A percentile compares a stretch with the other conserved stretches of the same genome.
These are phyloP conservation scores for Habrosyne pyritoides DNA, from an alignment of 2,888 invertebrate species.

Conservation along the genomic window DNA sequence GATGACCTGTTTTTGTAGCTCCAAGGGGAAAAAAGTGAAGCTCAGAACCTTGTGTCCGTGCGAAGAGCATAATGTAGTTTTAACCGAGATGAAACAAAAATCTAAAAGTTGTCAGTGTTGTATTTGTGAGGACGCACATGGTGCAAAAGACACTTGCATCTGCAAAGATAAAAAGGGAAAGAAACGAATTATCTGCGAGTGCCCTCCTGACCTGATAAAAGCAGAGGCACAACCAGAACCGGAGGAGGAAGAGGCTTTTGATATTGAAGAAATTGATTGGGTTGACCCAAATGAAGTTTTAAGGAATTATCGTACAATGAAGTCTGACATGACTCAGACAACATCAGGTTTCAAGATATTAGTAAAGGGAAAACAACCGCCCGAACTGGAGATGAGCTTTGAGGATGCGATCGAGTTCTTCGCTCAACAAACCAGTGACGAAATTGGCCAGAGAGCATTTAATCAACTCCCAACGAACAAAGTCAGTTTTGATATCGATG, in stretches of 20 bases:
- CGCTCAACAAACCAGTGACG: constrained; percentile 26
- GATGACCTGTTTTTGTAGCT: constrained; percentile 16
- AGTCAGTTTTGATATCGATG: not conserved
- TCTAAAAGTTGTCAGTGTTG: constrained; percentile 19
- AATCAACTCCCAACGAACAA: too few relatives aligned
- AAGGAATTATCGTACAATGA: constrained; percentile 26
- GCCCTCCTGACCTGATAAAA: constrained; percentile 31
- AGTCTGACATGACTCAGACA: constrained; percentile 50
- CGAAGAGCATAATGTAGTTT: constrained; percentile 6
- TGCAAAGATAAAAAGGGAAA: constrained; percentile 26
- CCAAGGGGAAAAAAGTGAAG: constrained; percentile 18
- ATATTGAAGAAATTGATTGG: constrained; percentile 17
- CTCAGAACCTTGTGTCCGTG: constrained; percentile 16
- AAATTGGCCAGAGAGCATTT: not conserved
- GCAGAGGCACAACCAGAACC: constrained; percentile 12
- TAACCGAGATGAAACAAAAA: not conserved
- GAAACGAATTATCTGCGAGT: constrained; percentile 32
- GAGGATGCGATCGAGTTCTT: constrained; percentile 47
- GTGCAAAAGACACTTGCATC: constrained; percentile 12
- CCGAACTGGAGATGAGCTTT: constrained; percentile 41
- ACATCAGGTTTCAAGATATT: constrained; percentile 54
- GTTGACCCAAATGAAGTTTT: constrained; percentile 28
- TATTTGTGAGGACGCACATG: constrained; percentile 16
- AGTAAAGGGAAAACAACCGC: constrained; percentile 24
- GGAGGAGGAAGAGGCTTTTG: not conserved